phyloP scores from a whole-genome alignment of 2,888 invertebrate genomes.

The Epistrophe grossulariae region DNA sequence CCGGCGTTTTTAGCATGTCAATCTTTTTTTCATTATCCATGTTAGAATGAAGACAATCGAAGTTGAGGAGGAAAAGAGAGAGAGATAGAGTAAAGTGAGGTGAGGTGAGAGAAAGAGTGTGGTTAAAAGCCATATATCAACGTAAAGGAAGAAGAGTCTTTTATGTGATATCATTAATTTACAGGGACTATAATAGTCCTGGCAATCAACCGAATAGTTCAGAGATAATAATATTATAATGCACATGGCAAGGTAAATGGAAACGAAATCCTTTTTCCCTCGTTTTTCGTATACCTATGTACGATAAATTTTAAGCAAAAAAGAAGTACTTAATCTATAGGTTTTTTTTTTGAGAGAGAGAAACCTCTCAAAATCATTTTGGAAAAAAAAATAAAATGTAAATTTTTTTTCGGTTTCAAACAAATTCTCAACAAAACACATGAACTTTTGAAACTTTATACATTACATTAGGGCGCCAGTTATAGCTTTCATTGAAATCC shows the following conservation, averaged over 20 bases:
- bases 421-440: no score
- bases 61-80: background rate
- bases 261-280: constrained; percentile 7
- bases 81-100: background rate
- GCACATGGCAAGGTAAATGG: constrained; percentile 35
- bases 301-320: no score
- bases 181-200: constrained; percentile 55
- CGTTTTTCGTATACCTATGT: background rate
- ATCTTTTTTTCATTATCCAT: constrained; percentile 66
- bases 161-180: constrained; percentile 72
- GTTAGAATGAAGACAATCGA: constrained; percentile 31
- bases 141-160: constrained; percentile 57
- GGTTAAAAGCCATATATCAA: constrained; percentile 65
- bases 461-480: no score
- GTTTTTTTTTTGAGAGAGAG: no score
- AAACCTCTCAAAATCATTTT: no score
- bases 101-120: background rate
- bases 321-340: no score
- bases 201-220: constrained; percentile 53
- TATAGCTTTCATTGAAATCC: no score
- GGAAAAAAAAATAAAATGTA: no score
- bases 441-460: no score
- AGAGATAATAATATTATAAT: constrained; percentile 61
- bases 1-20: constrained; percentile 52
- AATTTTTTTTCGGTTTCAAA: no score